Conservation (phyloP, 2,888 invertebrate species). For the Pyrochroa serraticornis region DNA sequence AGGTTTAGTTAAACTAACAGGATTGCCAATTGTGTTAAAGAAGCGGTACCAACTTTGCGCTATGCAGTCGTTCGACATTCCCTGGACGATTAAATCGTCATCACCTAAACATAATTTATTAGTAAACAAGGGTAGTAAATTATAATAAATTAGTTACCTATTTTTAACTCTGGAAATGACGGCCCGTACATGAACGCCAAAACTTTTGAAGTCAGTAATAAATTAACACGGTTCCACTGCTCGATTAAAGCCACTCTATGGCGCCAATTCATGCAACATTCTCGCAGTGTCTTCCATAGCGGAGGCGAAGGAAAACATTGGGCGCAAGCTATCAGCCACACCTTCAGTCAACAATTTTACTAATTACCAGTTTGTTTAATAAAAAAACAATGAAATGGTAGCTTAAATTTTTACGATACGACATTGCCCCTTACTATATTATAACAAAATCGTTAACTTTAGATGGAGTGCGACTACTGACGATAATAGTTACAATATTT, state of each 20-base stretch:
- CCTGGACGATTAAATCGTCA: slow-evolving; percentile 84
- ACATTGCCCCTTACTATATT: no score
- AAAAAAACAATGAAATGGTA: slow-evolving; percentile 1
- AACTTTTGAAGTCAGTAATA: slow-evolving; percentile 84
- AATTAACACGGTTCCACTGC: slow-evolving; percentile 94
- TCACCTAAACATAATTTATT: slow-evolving; percentile 66
- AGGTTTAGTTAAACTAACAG: slow-evolving; percentile 88
- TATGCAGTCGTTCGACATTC: slow-evolving; percentile 88
- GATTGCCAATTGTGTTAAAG: slow-evolving; percentile 92
- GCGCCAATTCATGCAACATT: slow-evolving; percentile 92
- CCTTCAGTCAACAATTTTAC: slow-evolving; percentile 46
- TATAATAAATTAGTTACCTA: slow-evolving; percentile 61
- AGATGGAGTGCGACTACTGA: no score
- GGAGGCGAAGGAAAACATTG: slow-evolving; percentile 93
- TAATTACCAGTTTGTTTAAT: slow-evolving; percentile 1
- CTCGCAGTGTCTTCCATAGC: slow-evolving; percentile 92
- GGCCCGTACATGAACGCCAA: slow-evolving; percentile 89
- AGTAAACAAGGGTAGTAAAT: slow-evolving; percentile 11
- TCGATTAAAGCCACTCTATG: slow-evolving; percentile 91
- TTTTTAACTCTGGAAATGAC: slow-evolving; percentile 78
- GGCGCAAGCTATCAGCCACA: slow-evolving; percentile 76
- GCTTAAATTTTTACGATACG: no score
- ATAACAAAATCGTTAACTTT: no score
- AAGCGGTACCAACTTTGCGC: slow-evolving; percentile 97
- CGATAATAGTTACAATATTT: no score